phyloP scores from a whole-genome alignment of 2,113 vertebrate genomes.

The Corythaixoides concolor region DNA sequence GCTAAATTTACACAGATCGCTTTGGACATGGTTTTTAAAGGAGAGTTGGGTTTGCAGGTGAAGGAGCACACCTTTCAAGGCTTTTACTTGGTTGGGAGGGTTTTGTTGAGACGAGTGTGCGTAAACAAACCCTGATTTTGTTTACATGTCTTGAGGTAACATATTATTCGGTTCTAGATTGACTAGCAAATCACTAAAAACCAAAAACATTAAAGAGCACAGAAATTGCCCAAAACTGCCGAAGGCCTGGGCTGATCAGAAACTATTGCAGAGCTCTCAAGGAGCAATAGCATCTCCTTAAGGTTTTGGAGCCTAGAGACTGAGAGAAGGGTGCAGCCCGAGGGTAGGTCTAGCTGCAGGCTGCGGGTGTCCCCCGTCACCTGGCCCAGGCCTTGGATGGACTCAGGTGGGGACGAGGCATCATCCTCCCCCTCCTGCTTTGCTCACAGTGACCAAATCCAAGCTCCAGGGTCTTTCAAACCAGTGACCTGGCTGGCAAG shows the following conservation, averaged over 20 bases:
- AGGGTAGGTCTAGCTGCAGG: neutral
- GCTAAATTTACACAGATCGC: neutral
- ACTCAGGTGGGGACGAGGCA: neutral
- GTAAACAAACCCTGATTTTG: neutral
- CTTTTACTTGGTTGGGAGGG: neutral
- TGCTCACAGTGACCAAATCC: neutral
- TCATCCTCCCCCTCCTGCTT: neutral
- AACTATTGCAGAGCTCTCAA: neutral
- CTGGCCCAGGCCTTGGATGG: neutral
- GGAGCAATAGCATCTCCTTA: neutral
- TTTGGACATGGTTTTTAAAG: neutral
- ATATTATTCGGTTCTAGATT: neutral
- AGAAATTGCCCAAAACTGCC: neutral
- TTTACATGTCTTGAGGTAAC: neutral
- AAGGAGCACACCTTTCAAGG: neutral
- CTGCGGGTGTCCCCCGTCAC: neutral
- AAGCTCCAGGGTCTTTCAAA: neutral
- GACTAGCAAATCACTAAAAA: neutral
- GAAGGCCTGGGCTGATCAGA: neutral
- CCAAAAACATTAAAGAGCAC: neutral
- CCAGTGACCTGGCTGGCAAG: neutral
- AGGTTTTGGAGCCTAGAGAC: neutral
- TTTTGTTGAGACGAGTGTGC: fast-evolving
- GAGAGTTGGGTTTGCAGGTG: neutral
- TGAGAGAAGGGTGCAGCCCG: neutral